Percentiles rank a stretch among this genome's conserved stretches.
phyloP scores from a whole-genome alignment of 1,140 invertebrate genomes.

The Plectrocnemia conspersa region DNA sequence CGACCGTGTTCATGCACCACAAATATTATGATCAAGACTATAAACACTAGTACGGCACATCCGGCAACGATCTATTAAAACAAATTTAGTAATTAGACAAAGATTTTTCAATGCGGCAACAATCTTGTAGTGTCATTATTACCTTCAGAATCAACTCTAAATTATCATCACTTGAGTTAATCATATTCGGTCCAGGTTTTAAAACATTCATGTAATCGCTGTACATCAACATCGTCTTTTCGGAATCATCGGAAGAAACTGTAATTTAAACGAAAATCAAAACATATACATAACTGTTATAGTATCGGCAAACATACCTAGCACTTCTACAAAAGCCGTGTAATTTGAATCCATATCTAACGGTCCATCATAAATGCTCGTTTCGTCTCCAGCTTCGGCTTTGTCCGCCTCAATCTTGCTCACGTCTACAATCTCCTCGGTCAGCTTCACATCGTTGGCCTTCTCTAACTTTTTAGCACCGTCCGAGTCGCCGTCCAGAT shows the following conservation, averaged over 20 bases:
- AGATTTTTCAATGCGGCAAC: background rate
- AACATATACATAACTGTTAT: constrained; percentile 4
- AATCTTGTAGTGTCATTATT: constrained; percentile 10
- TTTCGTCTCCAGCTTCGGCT: background rate
- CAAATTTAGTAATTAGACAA: too few species aligned
- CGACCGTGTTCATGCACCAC: constrained; percentile 68
- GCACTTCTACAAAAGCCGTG: constrained; percentile 76
- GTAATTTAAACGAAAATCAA: background rate
- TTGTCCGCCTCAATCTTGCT: constrained; percentile 3
- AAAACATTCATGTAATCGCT: constrained; percentile 57
- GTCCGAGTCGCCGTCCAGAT: background rate
- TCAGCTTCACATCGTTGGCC: background rate
- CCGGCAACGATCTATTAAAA: constrained; percentile 55
- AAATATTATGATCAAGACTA: constrained; percentile 64
- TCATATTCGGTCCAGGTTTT: constrained; percentile 49
- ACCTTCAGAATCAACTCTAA: constrained; percentile 31
- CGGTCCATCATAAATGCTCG: constrained; percentile 56
- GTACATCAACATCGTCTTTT: constrained; percentile 48
- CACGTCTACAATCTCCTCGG: constrained; percentile 9
- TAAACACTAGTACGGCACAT: constrained; percentile 60
- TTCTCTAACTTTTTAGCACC: background rate
- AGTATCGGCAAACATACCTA: constrained; percentile 54
- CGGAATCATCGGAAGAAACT: constrained; percentile 24
- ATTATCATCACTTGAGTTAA: constrained; percentile 28
- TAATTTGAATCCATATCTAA: constrained; percentile 74